Evolutionary conservation across 2,113 vertebrate species (phyloP).

Genomic region (Anhinga anhinga): DNA sequence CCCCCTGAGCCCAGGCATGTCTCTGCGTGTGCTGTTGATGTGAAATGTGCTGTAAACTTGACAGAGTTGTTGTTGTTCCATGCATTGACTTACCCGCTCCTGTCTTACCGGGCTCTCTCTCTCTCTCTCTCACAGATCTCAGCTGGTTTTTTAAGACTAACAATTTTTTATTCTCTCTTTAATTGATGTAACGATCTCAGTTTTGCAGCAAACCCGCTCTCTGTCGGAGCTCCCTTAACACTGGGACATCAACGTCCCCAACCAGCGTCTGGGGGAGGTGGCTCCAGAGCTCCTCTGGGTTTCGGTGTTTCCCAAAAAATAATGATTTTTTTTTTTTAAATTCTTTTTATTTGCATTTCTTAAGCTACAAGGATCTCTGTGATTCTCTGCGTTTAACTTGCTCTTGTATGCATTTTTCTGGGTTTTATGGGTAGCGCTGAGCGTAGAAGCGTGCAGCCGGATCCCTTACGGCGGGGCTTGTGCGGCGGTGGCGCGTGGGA

Average conservation of each 20-base stretch:
- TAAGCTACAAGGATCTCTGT: not conserved
- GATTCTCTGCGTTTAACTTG: not conserved
- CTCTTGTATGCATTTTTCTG: accelerated
- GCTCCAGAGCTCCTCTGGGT: not conserved
- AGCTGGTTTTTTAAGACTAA: not conserved
- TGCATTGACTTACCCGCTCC: not conserved
- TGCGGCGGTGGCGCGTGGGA: not conserved
- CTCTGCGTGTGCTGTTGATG: constrained; percentile 62
- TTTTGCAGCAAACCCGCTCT: not conserved
- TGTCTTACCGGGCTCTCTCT: not conserved
- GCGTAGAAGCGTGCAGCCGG: accelerated
- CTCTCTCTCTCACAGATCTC: not conserved
- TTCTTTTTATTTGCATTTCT: not conserved
- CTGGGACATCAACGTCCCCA: not conserved
- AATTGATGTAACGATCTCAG: not conserved
- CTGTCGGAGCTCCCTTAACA: not conserved
- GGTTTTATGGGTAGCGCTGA: accelerated
- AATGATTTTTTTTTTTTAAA: too few relatives aligned
- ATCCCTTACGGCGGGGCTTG: too few relatives aligned
- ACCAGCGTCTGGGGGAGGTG: not conserved
- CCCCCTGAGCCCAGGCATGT: constrained; percentile 65
- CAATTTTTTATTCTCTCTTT: not conserved
- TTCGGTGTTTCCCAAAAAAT: not conserved
- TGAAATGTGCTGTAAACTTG: constrained; percentile 47
- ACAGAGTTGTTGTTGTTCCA: not conserved